These are phyloP conservation scores for Panzeria rudis DNA, from an alignment of 2,888 invertebrate species.

Conservation along the genomic window DNA sequence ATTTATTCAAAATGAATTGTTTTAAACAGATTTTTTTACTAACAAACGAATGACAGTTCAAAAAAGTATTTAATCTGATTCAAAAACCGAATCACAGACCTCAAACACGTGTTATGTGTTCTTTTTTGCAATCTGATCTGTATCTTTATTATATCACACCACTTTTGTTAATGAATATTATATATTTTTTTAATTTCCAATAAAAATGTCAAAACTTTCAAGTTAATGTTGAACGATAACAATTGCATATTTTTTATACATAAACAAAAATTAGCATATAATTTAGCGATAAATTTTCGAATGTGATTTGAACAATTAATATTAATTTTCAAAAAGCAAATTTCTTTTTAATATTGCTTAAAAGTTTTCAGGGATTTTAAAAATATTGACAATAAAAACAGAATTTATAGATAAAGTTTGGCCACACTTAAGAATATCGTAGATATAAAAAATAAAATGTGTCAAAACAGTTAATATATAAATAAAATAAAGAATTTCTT, in stretches of 20 bases:
- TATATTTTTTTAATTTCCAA: neutral
- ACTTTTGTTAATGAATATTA: neutral
- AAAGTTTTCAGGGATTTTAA: neutral
- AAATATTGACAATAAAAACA: neutral
- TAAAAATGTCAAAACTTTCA: neutral
- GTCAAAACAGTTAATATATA: neutral
- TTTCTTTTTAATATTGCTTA: neutral
- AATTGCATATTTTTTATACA: neutral
- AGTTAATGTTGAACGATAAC: neutral
- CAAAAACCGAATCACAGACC: neutral
- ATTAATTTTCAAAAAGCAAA: neutral
- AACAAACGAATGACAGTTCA: neutral
- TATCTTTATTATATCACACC: conserved; percentile 30
- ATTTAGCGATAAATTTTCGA: neutral
- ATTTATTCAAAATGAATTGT: neutral
- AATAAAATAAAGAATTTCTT: neutral
- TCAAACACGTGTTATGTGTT: conserved; percentile 10
- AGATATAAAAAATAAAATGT: neutral
- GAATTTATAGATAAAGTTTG: neutral
- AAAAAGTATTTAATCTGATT: neutral
- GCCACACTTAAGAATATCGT: neutral
- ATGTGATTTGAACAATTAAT: neutral
- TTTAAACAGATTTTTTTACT: too few relatives aligned
- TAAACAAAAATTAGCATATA: neutral
- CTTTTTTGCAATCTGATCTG: conserved; percentile 11